A percentile compares a stretch with the other conserved stretches of the same genome.
Conservation (phyloP, 92 coral and sea anemone species). For the Bergia sp. region DNA sequence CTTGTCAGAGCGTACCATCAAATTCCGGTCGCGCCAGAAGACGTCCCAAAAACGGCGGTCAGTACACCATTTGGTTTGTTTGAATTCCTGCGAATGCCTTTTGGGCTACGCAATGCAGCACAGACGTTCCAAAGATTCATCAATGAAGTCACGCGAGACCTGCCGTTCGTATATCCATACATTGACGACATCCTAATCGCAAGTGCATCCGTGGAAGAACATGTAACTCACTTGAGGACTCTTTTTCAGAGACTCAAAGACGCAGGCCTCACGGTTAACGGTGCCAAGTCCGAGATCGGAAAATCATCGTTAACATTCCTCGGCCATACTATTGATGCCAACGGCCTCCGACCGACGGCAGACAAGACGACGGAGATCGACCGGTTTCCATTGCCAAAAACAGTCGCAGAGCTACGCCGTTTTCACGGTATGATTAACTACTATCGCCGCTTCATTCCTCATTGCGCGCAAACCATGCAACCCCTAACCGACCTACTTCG, state of each 20-base stretch:
- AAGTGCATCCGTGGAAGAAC: conserved; percentile 7
- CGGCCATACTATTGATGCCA: neutral
- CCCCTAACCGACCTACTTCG: conserved; percentile 24
- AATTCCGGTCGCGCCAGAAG: too few relatives aligned
- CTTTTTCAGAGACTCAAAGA: conserved; percentile 12
- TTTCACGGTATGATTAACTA: conserved; percentile 28
- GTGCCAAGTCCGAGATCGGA: conserved; percentile 20
- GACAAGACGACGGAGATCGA: conserved; percentile 13
- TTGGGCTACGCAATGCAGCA: conserved; percentile 34
- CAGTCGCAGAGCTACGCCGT: conserved; percentile 9
- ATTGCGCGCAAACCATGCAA: conserved; percentile 1
- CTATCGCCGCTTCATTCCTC: conserved; percentile 34
- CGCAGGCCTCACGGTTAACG: conserved; percentile 15
- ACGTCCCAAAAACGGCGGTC: conserved; percentile 32
- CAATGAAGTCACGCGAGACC: conserved; percentile 20
- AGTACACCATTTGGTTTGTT: conserved; percentile 28
- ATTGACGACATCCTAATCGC: conserved; percentile 35
- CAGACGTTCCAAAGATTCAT: conserved; percentile 48
- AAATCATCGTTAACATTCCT: neutral
- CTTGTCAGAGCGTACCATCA: too few relatives aligned
- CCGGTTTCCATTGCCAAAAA: neutral
- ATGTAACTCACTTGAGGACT: neutral
- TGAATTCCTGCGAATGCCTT: too few relatives aligned
- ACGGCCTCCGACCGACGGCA: conserved; percentile 10
- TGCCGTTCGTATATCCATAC: neutral